Evolutionary conservation across 2,888 invertebrate genomes (phyloP).

Genomic region (Chalcosyrphus nemorum): DNA sequence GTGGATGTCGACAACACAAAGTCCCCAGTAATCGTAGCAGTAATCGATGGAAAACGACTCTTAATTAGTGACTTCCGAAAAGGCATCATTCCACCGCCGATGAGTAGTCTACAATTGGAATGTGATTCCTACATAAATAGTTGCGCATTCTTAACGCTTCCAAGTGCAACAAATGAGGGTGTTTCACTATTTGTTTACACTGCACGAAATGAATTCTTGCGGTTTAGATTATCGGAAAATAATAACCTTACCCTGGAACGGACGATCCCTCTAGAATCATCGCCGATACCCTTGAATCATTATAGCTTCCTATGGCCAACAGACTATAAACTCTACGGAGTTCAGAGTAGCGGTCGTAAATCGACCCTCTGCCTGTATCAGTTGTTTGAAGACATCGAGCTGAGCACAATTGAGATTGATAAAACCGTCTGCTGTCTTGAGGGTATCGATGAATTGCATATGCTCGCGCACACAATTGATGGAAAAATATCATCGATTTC

Average conservation of each 20-base stretch:
- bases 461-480: slow-evolving; percentile 26
- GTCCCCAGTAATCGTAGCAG: slow-evolving; percentile 84
- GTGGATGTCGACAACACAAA: slow-evolving; percentile 74
- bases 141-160: slow-evolving; percentile 82
- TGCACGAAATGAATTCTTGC: slow-evolving; percentile 67
- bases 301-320: slow-evolving; percentile 26
- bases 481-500: slow-evolving; percentile 23
- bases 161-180: slow-evolving; percentile 76
- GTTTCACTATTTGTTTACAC: slow-evolving; percentile 81
- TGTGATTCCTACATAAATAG: slow-evolving; percentile 84
- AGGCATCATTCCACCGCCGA: slow-evolving; percentile 92
- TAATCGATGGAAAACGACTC: slow-evolving; percentile 89
- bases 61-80: slow-evolving; percentile 89
- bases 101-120: slow-evolving; percentile 86
- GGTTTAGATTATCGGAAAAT: slow-evolving; percentile 56
- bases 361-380: slow-evolving; percentile 2
- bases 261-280: not conserved
- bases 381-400: not conserved
- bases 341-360: slow-evolving; percentile 9
- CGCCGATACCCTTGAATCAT: slow-evolving; percentile 2
- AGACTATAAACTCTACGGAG: not conserved
- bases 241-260: not conserved
- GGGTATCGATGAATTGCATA: not conserved
- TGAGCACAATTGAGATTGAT: not conserved
- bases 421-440: slow-evolving; percentile 26